phyloP scores from a whole-genome alignment of 2,888 invertebrate species.

The Coleophora deauratella region DNA sequence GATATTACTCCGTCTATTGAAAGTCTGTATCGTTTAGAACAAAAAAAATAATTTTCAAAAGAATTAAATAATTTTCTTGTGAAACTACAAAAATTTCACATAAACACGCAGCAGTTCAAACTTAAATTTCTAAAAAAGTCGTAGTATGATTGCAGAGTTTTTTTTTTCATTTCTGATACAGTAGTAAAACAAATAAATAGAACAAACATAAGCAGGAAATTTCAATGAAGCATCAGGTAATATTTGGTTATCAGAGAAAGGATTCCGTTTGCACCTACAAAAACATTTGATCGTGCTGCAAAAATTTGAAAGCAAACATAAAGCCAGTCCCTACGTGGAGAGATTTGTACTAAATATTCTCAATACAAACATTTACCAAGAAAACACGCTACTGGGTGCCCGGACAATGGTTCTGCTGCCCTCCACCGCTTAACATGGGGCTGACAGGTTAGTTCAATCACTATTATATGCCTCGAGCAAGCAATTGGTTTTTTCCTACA shows the following conservation, averaged over 20 bases:
- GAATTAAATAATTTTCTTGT: no score
- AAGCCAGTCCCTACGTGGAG: slow-evolving; percentile 25
- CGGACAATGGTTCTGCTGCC: slow-evolving; percentile 62
- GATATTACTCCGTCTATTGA: no score
- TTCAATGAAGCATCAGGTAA: no score
- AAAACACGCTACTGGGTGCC: slow-evolving; percentile 67
- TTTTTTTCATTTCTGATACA: no score
- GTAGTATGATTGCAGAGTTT: no score
- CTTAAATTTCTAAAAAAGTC: no score
- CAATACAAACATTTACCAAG: slow-evolving; percentile 67
- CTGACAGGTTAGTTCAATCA: slow-evolving; percentile 74
- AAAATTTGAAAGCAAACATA: slow-evolving; percentile 45
- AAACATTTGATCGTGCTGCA: slow-evolving; percentile 42
- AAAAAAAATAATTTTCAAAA: no score
- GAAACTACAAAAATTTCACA: no score
- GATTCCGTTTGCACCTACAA: slow-evolving; percentile 33
- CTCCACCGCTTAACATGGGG: slow-evolving; percentile 72
- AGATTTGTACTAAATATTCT: slow-evolving; percentile 57
- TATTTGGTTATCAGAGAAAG: slow-evolving; percentile 16
- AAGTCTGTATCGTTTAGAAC: no score
- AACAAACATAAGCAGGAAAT: no score
- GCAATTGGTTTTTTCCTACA: slow-evolving; percentile 58
- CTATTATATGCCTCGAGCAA: slow-evolving; percentile 62
- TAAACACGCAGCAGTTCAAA: no score
- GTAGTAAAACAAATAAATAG: no score